Percentiles rank a stretch among this genome's conserved stretches.
phyloP scores from a whole-genome alignment of 2,797 vertebrate species.

The Siniperca obscura region DNA sequence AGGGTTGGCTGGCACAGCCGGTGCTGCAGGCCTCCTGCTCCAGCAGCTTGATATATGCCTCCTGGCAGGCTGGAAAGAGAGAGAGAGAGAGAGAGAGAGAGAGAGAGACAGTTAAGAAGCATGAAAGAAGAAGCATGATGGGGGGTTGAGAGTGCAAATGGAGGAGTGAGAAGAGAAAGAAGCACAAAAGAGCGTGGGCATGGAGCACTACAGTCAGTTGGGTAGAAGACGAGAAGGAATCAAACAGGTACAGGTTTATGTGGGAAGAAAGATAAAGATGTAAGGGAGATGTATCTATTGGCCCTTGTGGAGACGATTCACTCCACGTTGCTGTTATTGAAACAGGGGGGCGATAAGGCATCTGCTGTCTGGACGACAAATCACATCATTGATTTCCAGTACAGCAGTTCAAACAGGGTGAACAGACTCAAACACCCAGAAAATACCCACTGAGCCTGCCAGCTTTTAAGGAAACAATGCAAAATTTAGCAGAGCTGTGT shows the following conservation, averaged over 20 bases:
- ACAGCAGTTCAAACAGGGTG: slow-evolving; percentile 57
- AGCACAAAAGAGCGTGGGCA: slow-evolving; percentile 13
- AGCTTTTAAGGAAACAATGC: slow-evolving; percentile 33
- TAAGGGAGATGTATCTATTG: slow-evolving; percentile 16
- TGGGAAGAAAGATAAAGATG: slow-evolving; percentile 42
- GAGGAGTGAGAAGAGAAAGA: slow-evolving; percentile 22
- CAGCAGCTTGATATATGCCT: slow-evolving; percentile 90
- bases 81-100: slow-evolving; percentile 13
- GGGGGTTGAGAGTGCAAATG: slow-evolving; percentile 22
- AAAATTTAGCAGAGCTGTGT: slow-evolving; percentile 29
- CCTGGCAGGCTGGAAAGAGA: slow-evolving; percentile 89
- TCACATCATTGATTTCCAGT: slow-evolving; percentile 78
- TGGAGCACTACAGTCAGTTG: slow-evolving; percentile 1
- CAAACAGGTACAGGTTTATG: slow-evolving; percentile 31
- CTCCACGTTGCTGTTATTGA: slow-evolving; percentile 33
- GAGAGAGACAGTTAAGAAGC: slow-evolving; percentile 16
- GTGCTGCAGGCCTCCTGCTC: slow-evolving; percentile 92
- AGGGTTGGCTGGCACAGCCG: slow-evolving; percentile 91
- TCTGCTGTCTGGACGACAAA: slow-evolving; percentile 69
- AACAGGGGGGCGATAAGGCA: slow-evolving; percentile 47
- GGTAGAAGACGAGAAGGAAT: slow-evolving; percentile 3
- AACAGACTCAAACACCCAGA: slow-evolving; percentile 41
- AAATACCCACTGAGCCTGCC: slow-evolving; percentile 43
- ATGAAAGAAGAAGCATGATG: slow-evolving; percentile 25
- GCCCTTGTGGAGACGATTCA: slow-evolving; percentile 22